Evolutionary conservation across 2,888 invertebrate species (phyloP).

Genomic region (Lasioglossum pauxillum): DNA sequence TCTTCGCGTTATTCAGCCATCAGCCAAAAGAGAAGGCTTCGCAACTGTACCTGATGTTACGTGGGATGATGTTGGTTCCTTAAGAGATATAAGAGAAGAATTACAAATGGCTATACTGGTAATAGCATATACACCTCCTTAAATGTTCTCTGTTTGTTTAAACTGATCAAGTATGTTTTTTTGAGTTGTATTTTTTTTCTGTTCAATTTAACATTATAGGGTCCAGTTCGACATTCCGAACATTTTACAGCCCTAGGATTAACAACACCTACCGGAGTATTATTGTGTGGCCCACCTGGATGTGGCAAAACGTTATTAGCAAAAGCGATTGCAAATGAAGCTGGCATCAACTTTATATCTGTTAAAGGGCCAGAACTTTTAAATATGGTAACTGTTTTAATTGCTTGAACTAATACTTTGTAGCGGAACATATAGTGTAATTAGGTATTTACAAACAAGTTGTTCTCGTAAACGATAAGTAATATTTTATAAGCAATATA

Average conservation of each 20-base stretch:
- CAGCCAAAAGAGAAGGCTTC: slow-evolving; percentile 98
- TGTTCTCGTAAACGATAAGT: not conserved
- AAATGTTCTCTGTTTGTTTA: not conserved
- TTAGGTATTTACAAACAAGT: slow-evolving; percentile 6
- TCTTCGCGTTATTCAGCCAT: slow-evolving; percentile 94
- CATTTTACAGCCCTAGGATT: slow-evolving; percentile 92
- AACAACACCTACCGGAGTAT: slow-evolving; percentile 93
- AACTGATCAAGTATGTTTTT: slow-evolving; percentile 2
- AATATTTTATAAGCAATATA: too few species aligned
- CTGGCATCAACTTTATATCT: slow-evolving; percentile 99
- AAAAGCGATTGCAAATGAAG: slow-evolving; percentile 99
- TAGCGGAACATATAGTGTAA: not conserved
- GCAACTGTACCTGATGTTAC: slow-evolving; percentile 98
- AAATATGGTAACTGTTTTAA: slow-evolving; percentile 91
- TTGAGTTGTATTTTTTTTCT: not conserved
- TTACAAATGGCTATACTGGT: slow-evolving; percentile 95
- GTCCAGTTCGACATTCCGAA: slow-evolving; percentile 95
- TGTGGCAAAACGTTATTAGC: slow-evolving; percentile 98
- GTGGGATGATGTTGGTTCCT: slow-evolving; percentile 98
- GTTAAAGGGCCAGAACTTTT: slow-evolving; percentile 99
- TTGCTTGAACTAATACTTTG: slow-evolving; percentile 7
- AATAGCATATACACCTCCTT: slow-evolving; percentile 54
- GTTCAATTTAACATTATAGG: slow-evolving; percentile 85
- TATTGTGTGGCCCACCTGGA: slow-evolving; percentile 98
- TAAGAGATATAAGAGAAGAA: slow-evolving; percentile 94